Evolutionary conservation across 2,113 vertebrate genomes (phyloP).

Genomic region (Struthidea cinerea): DNA sequence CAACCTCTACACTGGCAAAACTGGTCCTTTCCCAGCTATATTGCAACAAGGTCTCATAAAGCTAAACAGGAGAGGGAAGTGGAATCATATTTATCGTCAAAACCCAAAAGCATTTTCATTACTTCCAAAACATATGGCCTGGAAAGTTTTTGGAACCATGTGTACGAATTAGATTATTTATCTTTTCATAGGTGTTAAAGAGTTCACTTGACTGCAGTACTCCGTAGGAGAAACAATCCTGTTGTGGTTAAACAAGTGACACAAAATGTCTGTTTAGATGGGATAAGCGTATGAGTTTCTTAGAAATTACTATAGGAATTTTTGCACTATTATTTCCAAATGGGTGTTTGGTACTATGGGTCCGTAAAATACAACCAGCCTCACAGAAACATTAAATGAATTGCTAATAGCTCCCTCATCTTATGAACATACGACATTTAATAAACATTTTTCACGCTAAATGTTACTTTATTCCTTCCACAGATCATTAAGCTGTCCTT

Average conservation of each 20-base stretch:
- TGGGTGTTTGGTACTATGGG: neutral
- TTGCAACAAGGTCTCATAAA: neutral
- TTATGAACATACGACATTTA: constrained; percentile 36
- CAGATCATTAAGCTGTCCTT: constrained; percentile 59
- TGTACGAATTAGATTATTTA: neutral
- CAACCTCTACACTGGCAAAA: neutral
- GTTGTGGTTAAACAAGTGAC: neutral
- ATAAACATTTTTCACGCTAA: constrained; percentile 52
- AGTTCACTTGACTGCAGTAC: neutral
- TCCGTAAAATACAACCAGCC: neutral
- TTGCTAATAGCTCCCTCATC: constrained; percentile 30
- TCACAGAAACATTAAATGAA: constrained; percentile 23
- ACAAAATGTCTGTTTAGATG: neutral
- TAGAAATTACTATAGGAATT: neutral
- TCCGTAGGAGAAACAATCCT: neutral
- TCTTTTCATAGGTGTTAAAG: neutral
- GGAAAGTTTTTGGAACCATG: neutral
- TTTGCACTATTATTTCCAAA: neutral
- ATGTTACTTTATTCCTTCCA: constrained; percentile 42
- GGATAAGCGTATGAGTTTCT: neutral
- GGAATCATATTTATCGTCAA: neutral
- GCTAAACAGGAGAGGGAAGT: neutral
- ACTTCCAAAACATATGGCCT: neutral
- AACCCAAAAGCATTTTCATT: neutral
- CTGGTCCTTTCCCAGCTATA: neutral